Evolutionary conservation across 2,888 invertebrate species (phyloP).

Genomic region (Agonopterix heracliana): DNA sequence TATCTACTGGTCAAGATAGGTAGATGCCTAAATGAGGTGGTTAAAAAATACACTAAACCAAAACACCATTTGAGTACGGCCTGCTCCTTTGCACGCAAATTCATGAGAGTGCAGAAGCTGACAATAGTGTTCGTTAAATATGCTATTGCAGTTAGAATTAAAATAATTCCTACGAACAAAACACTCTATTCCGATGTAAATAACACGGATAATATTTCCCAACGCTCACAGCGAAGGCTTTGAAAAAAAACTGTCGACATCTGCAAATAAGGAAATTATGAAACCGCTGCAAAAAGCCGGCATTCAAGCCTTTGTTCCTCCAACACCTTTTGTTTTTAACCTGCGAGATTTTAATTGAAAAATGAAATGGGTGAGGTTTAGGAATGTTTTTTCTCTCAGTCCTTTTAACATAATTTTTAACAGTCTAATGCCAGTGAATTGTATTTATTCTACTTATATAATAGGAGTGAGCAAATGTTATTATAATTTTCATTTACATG

Average conservation of each 20-base stretch:
- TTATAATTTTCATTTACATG: no score
- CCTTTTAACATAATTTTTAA: background rate
- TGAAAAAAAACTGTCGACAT: constrained; percentile 48
- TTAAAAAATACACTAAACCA: no score
- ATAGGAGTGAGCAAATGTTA: no score
- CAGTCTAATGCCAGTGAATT: no score
- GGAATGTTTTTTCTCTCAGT: background rate
- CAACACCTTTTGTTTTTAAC: constrained; percentile 54
- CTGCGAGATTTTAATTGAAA: constrained; percentile 56
- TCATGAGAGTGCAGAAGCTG: no score
- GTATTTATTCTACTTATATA: no score
- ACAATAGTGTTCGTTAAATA: no score
- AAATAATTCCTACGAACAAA: background rate
- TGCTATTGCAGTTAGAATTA: no score
- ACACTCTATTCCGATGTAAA: constrained; percentile 42
- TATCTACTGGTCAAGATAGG: no score
- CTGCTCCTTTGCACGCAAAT: no score
- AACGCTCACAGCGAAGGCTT: constrained; percentile 23
- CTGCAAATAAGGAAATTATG: constrained; percentile 67
- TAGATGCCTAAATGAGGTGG: no score
- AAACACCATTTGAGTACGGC: no score
- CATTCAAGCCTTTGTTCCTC: constrained; percentile 52
- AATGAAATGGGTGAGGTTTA: constrained; percentile 33
- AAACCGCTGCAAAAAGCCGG: constrained; percentile 49
- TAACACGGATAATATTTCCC: constrained; percentile 28